These are phyloP conservation scores for Orchesella flavescens DNA, from an alignment of 2,888 invertebrate genomes.

Conservation along the genomic window DNA sequence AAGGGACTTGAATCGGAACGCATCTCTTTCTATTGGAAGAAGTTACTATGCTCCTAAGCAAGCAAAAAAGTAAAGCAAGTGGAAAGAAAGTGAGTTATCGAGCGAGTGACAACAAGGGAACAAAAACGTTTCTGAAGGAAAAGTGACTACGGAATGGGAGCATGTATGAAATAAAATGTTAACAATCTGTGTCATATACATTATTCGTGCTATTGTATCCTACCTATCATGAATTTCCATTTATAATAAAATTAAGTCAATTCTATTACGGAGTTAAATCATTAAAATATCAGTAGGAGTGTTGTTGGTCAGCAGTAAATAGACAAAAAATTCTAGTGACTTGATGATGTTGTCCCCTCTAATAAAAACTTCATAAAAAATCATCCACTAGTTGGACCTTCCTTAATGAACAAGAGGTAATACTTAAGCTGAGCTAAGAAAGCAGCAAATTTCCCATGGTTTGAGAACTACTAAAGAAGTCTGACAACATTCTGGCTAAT, in stretches of 20 bases:
- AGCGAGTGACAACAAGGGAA: constrained; percentile 48
- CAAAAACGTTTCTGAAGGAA: constrained; percentile 4
- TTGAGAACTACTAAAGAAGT: constrained; percentile 29
- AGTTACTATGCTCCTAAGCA: neutral
- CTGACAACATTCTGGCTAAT: constrained; percentile 54
- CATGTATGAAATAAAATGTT: neutral
- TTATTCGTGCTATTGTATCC: neutral
- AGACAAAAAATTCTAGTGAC: no score
- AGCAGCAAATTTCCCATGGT: constrained; percentile 57
- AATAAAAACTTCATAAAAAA: no score
- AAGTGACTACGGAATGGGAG: neutral
- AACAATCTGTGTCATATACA: no score
- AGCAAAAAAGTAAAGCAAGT: constrained; percentile 42
- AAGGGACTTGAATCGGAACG: constrained; percentile 41
- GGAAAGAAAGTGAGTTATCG: constrained; percentile 57
- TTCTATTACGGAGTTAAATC: no score
- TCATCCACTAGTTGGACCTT: no score
- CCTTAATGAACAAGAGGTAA: constrained; percentile 14
- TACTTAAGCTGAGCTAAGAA: constrained; percentile 44
- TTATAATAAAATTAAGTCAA: no score
- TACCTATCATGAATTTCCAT: no score
- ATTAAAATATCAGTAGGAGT: no score
- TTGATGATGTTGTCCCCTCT: no score
- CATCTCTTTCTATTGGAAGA: neutral
- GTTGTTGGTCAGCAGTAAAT: no score